Evolutionary conservation across 2,797 vertebrate species (phyloP), one percentile per base, ranked within the genome.

Genomic region (Labeo calbasu): DNA sequence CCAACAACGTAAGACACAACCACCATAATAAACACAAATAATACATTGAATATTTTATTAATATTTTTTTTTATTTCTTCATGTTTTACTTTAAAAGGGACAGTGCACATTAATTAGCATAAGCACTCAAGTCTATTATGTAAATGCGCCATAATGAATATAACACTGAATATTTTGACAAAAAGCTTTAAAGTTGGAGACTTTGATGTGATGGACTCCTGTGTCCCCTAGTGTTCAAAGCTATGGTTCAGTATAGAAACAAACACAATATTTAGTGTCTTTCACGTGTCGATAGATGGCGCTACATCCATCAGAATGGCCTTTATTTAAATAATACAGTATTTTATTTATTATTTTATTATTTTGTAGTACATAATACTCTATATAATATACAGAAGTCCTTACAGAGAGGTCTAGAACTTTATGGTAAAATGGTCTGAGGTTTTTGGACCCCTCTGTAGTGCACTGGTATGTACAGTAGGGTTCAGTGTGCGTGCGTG

Each of bases 191-290:
- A 4, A 36, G 21, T 71, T 48, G 13, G 23, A 63, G 59, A 48
- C 36, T 28, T 28, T 76, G 32, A 66, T 63, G 55, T 48, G 25
- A 70, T 87, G 86, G 55, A 81, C 78, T 40, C 73, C 0, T 36
- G 40, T 89, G 88, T 90, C 87, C 86, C 88, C 92, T 86, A 87
- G 88, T 84, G 92, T 57, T 66, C 3, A 8, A 43, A 7, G 6
- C 40, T 43, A 43, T 43, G 40, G 92, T 57, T 66, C 3, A 50
- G 48, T 53, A 10, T 25, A 0, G 11, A 4, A 75, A 57, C 13
- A n/a, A 10, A 48, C 51, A 81, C 46, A 25, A 9, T 17, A 7
- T 8, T 12, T 32, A 48, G 57, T 70, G 68, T 79, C 13, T 51
- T 86, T 81, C 65, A 76, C 57, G n/a, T 50, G 81, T 59, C 40